Conservation (phyloP, 2,113 vertebrate species). For the Miniopterus natalensis region DNA sequence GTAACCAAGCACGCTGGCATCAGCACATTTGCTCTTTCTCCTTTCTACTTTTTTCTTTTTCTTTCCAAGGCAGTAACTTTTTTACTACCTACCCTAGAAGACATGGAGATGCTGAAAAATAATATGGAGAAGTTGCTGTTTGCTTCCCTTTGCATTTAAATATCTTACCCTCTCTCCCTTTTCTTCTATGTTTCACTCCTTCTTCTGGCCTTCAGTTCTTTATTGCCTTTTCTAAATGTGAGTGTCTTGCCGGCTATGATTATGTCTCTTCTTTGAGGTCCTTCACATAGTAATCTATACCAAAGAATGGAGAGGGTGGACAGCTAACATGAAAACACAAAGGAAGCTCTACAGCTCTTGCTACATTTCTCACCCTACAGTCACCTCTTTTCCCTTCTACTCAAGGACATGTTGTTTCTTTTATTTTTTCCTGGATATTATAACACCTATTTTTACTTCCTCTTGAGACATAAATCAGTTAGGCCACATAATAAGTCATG, state of each 20-base stretch:
- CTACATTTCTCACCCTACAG: neutral
- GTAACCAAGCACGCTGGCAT: slow-evolving; percentile 26
- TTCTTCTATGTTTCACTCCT: neutral
- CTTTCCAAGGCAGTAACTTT: neutral
- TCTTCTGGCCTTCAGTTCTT: neutral
- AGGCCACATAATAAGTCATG: neutral
- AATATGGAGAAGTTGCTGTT: neutral
- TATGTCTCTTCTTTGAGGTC: neutral
- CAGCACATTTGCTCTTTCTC: slow-evolving; percentile 61
- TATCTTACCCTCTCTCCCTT: neutral
- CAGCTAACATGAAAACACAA: neutral
- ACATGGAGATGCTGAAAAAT: neutral
- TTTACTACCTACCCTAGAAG: neutral
- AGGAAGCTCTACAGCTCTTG: neutral
- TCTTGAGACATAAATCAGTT: neutral
- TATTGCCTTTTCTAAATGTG: neutral
- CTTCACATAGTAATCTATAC: neutral
- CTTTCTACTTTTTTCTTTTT: neutral
- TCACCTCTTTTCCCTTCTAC: neutral
- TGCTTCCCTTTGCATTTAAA: neutral
- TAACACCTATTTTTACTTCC: neutral
- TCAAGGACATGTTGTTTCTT: neutral
- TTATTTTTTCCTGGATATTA: neutral
- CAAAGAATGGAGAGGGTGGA: neutral
- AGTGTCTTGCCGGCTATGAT: neutral